Evolutionary conservation across 2,888 invertebrate genomes (phyloP).

Genomic region (Drosophila vallismaia): DNA sequence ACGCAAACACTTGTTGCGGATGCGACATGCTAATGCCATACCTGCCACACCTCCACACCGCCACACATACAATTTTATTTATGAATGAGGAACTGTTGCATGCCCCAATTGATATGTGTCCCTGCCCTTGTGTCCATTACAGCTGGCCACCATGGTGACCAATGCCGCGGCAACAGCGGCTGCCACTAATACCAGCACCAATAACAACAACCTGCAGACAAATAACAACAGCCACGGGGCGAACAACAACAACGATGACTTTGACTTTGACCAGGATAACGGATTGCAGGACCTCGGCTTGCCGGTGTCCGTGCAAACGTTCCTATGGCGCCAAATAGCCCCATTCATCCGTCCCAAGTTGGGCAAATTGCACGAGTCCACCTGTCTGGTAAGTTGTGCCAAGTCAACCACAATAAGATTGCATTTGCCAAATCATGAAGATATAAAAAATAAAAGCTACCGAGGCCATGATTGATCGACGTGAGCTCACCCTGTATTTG

Average conservation of each 20-base stretch:
- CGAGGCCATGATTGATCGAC: conserved; percentile 10
- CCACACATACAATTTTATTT: conserved; percentile 15
- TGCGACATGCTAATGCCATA: conserved; percentile 53
- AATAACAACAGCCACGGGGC: conserved; percentile 74
- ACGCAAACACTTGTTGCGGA: conserved; percentile 77
- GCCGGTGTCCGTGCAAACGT: conserved; percentile 98
- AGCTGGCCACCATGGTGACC: conserved; percentile 76
- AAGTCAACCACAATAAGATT: background rate
- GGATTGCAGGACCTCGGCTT: conserved; percentile 90
- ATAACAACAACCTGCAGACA: conserved; percentile 69
- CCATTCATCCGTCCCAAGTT: conserved; percentile 98
- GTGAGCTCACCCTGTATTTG: conserved; percentile 3
- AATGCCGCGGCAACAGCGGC: conserved; percentile 55
- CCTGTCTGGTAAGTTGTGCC: conserved; percentile 94
- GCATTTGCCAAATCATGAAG: conserved; percentile 14
- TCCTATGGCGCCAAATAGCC: conserved; percentile 98
- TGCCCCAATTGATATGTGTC: conserved; percentile 30
- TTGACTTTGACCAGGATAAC: conserved; percentile 85
- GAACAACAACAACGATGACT: conserved; percentile 80
- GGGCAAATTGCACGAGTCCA: conserved; percentile 98
- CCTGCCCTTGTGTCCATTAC: conserved; percentile 31
- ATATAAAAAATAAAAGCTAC: conserved; percentile 3
- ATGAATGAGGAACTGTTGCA: conserved; percentile 67
- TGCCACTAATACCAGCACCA: conserved; percentile 53
- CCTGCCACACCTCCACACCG: background rate